Conservation (phyloP, 2,113 vertebrate species). For the Sapayoa aenigma region DNA sequence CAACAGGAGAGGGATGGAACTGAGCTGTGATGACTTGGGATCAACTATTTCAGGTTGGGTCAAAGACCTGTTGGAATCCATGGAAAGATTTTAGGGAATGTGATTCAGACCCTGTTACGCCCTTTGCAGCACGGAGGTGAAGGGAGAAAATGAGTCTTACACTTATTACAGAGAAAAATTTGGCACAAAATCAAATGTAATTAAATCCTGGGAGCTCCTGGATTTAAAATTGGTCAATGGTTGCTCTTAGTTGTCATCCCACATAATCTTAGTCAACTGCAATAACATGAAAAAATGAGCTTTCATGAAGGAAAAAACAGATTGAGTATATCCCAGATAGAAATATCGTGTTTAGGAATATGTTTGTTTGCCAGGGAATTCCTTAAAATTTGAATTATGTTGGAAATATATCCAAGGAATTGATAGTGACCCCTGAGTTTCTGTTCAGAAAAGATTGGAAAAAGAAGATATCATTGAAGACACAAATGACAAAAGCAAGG, state of each 20-base stretch:
- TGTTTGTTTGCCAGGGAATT: not conserved
- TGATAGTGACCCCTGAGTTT: not conserved
- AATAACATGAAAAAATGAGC: not conserved
- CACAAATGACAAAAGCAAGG: not conserved
- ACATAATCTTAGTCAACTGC: not conserved
- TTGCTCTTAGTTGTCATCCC: not conserved
- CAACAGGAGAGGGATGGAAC: not conserved
- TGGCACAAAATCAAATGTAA: accelerated
- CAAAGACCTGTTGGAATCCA: not conserved
- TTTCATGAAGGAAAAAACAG: not conserved
- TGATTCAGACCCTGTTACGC: not conserved
- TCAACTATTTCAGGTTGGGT: not conserved
- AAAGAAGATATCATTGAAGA: not conserved
- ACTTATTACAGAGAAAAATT: not conserved
- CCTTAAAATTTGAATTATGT: not conserved
- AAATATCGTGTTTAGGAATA: accelerated
- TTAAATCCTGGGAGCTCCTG: not conserved
- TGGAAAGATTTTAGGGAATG: not conserved
- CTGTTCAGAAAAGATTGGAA: not conserved
- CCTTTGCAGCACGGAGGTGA: not conserved
- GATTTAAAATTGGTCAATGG: accelerated
- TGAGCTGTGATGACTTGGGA: accelerated
- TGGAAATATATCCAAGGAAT: not conserved
- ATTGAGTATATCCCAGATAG: not conserved
- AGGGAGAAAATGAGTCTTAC: not conserved